Base-by-base conservation (phyloP, 2,888 invertebrate species). In the Uloborus plumipes region DNA sequence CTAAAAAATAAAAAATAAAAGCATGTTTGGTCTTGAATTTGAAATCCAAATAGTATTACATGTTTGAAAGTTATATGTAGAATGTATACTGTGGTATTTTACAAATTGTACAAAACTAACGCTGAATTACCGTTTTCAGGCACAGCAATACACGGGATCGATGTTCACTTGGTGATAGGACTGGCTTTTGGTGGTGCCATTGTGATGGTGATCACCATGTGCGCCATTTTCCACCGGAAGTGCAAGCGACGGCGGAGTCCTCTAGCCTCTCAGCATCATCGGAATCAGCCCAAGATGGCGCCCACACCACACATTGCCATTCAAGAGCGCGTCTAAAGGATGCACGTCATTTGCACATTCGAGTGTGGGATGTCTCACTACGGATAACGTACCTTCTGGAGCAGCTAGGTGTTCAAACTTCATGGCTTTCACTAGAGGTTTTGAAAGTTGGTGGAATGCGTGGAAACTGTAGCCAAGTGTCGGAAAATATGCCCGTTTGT, bases 111-210 rank as follows among this genome's bases (percentile, higher is more conserved):
- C n/a, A n/a, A n/a, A 39, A 39, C 9, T 39, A 39, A 39, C 9
- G 39, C 39, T 2, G 1, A 6, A 39, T 39, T 39, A 11, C 9
- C 39, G 9, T 9, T 39, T 39, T 39, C 26, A 85, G 85, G 85
- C 55, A 64, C 62, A 22, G 66, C 75, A 9, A 80, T 77, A 39
- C 70, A 67, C 64, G 84, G 84, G 14, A 72, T 92, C 89, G 91
- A 92, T 89, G 91, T 91, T 89, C 91, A 91, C 91, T 91, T 91
- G 90, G 89, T 90, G 76, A 85, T 88, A 88, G 91, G 88, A 87
- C 89, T 89, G 80, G 90, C 90, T 85, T 90, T 90, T 81, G 90
- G 89, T 85, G 89, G 89, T 80, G 89, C 90, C 83, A 89, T 91
- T 82, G 90, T 91, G 76, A 87, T 92, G 85, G 89, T 89, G 50